phyloP scores from a whole-genome alignment of 2,797 vertebrate species.

The Australoheros facetus region DNA sequence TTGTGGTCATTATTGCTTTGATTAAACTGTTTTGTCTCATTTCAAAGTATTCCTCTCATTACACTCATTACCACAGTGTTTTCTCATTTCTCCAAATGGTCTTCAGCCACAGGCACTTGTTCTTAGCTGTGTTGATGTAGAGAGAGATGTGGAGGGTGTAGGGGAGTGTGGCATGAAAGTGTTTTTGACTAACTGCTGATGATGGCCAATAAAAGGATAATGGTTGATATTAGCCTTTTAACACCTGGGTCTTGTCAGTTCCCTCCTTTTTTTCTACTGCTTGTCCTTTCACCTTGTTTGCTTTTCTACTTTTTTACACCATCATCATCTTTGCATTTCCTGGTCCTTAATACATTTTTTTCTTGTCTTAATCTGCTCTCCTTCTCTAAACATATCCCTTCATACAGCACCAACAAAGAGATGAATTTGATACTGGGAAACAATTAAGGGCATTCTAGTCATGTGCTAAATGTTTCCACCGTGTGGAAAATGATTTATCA shows the following conservation, averaged over 20 bases:
- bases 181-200: slow-evolving; percentile 32
- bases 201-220: slow-evolving; percentile 26
- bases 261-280: not conserved
- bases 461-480: slow-evolving; percentile 32
- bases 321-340: not conserved
- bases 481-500: slow-evolving; percentile 62
- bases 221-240: slow-evolving; percentile 16
- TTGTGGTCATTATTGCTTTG: slow-evolving; percentile 45
- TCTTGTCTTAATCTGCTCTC: not conserved
- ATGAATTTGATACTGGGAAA: slow-evolving; percentile 53
- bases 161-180: slow-evolving; percentile 17
- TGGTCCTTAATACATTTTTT: not conserved
- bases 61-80: slow-evolving; percentile 49
- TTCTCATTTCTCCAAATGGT: slow-evolving; percentile 57
- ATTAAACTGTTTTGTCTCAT: slow-evolving; percentile 57
- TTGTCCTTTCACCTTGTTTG: slow-evolving; percentile 19
- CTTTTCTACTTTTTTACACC: not conserved
- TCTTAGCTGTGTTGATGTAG: slow-evolving; percentile 19
- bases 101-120: slow-evolving; percentile 33
- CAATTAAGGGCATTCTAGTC: slow-evolving; percentile 44
- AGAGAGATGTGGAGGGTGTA: slow-evolving; percentile 18
- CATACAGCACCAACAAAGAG: slow-evolving; percentile 16
- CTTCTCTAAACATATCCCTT: not conserved
- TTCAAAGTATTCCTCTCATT: slow-evolving; percentile 50
- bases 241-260: slow-evolving; percentile 20